Evolutionary conservation across 1,140 invertebrate species (phyloP).

Genomic region (Phthorimaea operculella): DNA sequence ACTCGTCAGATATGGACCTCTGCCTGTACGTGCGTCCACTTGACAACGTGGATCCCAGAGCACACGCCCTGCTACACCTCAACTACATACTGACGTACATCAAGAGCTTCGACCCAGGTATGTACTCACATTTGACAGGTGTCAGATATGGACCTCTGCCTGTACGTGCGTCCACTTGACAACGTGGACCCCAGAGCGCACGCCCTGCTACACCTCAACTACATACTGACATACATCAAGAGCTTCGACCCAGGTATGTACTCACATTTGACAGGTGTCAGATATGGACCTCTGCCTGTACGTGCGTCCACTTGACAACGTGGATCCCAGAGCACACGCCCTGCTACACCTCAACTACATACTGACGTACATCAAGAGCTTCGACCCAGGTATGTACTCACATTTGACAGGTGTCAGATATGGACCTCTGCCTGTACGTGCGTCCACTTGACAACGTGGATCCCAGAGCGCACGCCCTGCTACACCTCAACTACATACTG

Average conservation of each 20-base stretch:
- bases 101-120: too few species aligned
- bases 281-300: slow-evolving; percentile 94
- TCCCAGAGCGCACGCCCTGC: slow-evolving; percentile 72
- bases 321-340: slow-evolving; percentile 68
- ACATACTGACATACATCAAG: slow-evolving; percentile 72
- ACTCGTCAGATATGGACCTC: slow-evolving; percentile 93
- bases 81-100: too few species aligned
- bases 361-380: slow-evolving; percentile 70
- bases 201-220: slow-evolving; percentile 80
- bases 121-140: too few species aligned
- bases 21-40: slow-evolving; percentile 91
- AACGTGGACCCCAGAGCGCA: slow-evolving; percentile 46
- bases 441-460: slow-evolving; percentile 69
- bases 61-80: too few species aligned
- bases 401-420: too few species aligned
- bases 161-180: slow-evolving; percentile 79
- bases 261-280: too few species aligned
- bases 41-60: too few species aligned
- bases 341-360: slow-evolving; percentile 79
- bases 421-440: slow-evolving; percentile 71
- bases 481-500: slow-evolving; percentile 75
- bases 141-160: slow-evolving; percentile 94
- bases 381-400: slow-evolving; percentile 68
- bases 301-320: slow-evolving; percentile 72
- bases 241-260: slow-evolving; percentile 69